Base-by-base conservation (phyloP, 2,113 vertebrate species). In the Globicephala melas region DNA sequence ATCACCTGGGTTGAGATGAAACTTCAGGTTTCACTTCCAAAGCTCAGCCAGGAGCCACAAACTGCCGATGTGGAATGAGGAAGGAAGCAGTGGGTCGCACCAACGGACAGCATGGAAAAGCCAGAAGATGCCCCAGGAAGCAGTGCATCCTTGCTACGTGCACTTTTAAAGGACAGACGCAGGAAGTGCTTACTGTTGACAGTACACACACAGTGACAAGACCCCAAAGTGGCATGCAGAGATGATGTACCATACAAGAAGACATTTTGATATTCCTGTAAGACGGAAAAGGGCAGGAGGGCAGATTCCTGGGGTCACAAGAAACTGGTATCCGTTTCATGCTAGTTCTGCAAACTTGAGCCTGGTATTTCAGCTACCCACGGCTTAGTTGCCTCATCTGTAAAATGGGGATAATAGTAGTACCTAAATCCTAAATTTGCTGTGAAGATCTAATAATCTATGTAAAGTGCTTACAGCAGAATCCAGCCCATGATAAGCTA, bases 61-160 rank as follows among this genome's bases (percentile, higher is more conserved):
- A 44, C n/a, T 55, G 14, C n/a, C 38, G 36, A 0, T 3, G 38
- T 7, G 20, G 31, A 74, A 67, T 58, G 47, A 81, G 70, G 62
- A 87, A 85, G 77, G 23, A 74, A 68, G n/a, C 33, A 44, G 74
- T 33, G 55, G 41, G 38, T 33, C 5, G 3, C 6, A 4, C 11
- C 50, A 18, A 60, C 0, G 13, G 47, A 14, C n/a, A 89, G 33
- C 14, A 6, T 5, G 31, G n/a, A 36, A 79, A 41, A 60, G 50
- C 50, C 77, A 65, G 21, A 58, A 68, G 68, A n/a, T 1, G n/a
- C 47, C 44, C 60, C n/a, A 21, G 20, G 21, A 60, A 77, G 68
- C 41, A n/a, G 26, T 1, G 3, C 55, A 4, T 31, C 28, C 44
- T 47, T 10, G 0, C 73, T 55, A 12, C 0, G 1, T 7, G n/a